Evolutionary conservation across 1,140 invertebrate genomes (phyloP).

Genomic region (Branchinecta lindahli): DNA sequence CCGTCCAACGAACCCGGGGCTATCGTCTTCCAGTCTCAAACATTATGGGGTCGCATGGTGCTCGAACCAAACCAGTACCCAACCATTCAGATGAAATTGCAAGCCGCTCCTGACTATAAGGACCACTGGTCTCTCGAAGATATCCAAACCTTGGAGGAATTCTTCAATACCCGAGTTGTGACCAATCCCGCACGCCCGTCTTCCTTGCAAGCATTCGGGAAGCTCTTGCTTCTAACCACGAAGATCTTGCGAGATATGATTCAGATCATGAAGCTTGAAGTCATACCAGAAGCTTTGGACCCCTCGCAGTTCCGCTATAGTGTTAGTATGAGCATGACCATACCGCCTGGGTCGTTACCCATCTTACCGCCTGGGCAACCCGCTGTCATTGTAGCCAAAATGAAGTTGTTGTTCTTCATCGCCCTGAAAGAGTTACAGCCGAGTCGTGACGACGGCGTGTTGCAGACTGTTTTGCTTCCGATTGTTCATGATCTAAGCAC

Average conservation of each 20-base stretch:
- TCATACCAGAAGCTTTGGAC: conserved; percentile 46
- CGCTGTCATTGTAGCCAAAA: conserved; percentile 60
- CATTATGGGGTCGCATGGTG: conserved; percentile 63
- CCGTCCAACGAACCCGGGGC: conserved; percentile 65
- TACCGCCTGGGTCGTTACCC: conserved; percentile 65
- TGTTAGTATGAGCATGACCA: conserved; percentile 74
- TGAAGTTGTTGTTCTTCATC: conserved; percentile 79
- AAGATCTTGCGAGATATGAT: conserved; percentile 81
- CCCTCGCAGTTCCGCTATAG: conserved; percentile 60
- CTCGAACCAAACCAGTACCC: conserved; percentile 73
- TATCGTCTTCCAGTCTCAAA: conserved; percentile 72
- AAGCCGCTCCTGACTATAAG: conserved; percentile 60
- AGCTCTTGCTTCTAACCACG: conserved; percentile 59
- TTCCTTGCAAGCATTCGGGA: conserved; percentile 61
- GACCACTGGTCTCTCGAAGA: conserved; percentile 75
- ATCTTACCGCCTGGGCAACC: conserved; percentile 70
- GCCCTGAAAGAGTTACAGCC: conserved; percentile 30
- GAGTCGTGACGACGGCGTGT: conserved; percentile 38
- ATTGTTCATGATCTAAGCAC: conserved; percentile 70
- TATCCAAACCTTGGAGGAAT: conserved; percentile 69
- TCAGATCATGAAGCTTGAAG: conserved; percentile 66
- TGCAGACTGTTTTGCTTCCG: conserved; percentile 63
- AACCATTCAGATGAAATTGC: conserved; percentile 74
- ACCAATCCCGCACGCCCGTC: conserved; percentile 76
- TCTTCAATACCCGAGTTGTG: conserved; percentile 75